Evolutionary conservation across 2,113 vertebrate species (phyloP).

Genomic region (Melozone crissalis): DNA sequence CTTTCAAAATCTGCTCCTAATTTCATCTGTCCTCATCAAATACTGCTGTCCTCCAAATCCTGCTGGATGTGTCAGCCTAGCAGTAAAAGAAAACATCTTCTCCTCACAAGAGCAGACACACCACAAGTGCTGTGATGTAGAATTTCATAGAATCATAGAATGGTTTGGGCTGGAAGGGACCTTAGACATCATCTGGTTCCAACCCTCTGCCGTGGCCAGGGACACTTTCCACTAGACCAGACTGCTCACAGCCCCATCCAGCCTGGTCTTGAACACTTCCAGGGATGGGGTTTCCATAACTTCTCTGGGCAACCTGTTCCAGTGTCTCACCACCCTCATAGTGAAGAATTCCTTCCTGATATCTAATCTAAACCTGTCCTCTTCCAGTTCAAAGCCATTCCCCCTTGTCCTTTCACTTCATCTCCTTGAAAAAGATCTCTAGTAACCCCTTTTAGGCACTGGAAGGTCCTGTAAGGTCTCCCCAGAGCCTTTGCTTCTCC

Average conservation of each 20-base stretch:
- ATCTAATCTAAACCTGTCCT: neutral
- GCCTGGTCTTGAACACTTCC: neutral
- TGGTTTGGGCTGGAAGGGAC: neutral
- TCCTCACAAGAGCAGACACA: neutral
- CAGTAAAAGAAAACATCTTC: neutral
- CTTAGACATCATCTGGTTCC: neutral
- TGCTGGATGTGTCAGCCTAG: neutral
- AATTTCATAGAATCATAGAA: neutral
- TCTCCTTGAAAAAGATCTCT: neutral
- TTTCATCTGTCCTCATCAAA: neutral
- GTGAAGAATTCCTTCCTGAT: neutral
- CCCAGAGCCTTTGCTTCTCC: neutral
- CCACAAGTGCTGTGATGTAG: neutral
- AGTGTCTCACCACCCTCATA: neutral
- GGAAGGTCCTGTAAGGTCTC: neutral
- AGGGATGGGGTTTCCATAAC: neutral
- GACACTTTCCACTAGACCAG: neutral
- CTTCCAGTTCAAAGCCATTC: neutral
- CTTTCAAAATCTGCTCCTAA: neutral
- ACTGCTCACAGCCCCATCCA: neutral
- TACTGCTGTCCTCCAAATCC: neutral
- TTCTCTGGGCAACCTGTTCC: neutral
- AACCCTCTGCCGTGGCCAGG: neutral
- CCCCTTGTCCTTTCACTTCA: neutral
- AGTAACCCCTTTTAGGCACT: neutral